Base-by-base conservation (phyloP, 2,888 invertebrate species). In the Heliconius charithonia region DNA sequence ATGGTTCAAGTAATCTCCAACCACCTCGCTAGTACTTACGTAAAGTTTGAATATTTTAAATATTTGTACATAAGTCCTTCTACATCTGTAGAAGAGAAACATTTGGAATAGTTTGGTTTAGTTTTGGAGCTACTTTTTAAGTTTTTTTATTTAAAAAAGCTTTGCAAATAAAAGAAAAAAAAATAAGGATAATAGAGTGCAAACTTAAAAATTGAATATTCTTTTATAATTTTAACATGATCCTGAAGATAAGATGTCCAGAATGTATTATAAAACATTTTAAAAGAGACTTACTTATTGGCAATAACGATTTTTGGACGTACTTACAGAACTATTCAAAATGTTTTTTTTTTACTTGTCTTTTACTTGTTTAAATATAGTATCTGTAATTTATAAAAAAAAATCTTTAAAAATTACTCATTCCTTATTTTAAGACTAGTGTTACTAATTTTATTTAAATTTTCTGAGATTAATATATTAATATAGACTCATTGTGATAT, bases 21-120 rank as follows among this genome's bases (percentile, higher is more conserved):
- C 3, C 86, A 91, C 77, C 79, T 92, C 1, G 82, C 75, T 9
- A 80, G 71, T 0, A 84, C 86, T 41, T 51, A 87, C 88, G 1
- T 84, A 81, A 67, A 84, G 45, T 79, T 79, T 41, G 83, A 86
- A 1, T 89, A 84, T 82, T 89, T 85, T 74, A 91, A 91, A 83
- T 92, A 86, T 85, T 80, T 92, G 37, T 88, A 91, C 82, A 86
- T 90, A 80, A 88, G 89, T 83, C 87, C 86, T 56, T 83, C 86
- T 77, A 80, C 78, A n/a, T 65, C 65, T 2, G 25, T 63, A 27
- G 74, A 74, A 25, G 62, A 74, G 19, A 63, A 13, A 74, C 7
- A 69, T 27, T 45, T 41, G 12, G 69, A 69, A 45, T 69, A 69
- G 16, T 37, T 12, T 25, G 16, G 16, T 37, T 67, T 67, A 12